These are phyloP conservation scores for Clitarchus hookeri DNA, from an alignment of 2,888 invertebrate species.

Conservation along the genomic window DNA sequence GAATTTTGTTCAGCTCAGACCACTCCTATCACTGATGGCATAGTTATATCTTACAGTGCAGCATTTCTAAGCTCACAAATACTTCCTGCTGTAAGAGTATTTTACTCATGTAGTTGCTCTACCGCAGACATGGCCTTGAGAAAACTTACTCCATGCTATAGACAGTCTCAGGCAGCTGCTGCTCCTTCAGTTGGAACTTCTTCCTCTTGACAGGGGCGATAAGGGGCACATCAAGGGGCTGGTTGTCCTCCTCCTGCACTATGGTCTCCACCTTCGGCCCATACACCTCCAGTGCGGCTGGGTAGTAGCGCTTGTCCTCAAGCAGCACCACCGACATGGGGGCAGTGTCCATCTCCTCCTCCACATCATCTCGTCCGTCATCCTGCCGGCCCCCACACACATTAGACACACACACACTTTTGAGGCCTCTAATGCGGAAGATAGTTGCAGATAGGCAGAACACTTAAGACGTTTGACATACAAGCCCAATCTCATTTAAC, in stretches of 20 bases:
- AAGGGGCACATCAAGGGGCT: conserved; percentile 89
- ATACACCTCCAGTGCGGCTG: conserved; percentile 84
- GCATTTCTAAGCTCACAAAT: too few relatives aligned
- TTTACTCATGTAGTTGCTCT: too few relatives aligned
- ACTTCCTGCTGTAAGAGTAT: too few relatives aligned
- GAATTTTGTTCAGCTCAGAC: too few relatives aligned
- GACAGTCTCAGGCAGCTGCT: conserved; percentile 89
- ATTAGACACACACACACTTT: too few relatives aligned
- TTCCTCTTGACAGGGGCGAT: conserved; percentile 92
- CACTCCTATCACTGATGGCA: too few relatives aligned
- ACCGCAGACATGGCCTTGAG: too few relatives aligned
- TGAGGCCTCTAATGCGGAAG: too few relatives aligned
- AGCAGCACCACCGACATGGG: conserved; percentile 94
- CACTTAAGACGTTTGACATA: too few relatives aligned
- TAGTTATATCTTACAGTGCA: too few relatives aligned
- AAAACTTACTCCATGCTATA: conserved; percentile 88
- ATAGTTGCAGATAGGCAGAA: too few relatives aligned
- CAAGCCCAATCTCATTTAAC: too few relatives aligned
- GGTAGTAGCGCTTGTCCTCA: conserved; percentile 97
- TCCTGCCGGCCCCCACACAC: conserved; percentile 51
- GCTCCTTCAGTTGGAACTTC: conserved; percentile 93
- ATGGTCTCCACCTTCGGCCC: conserved; percentile 98
- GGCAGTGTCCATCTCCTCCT: conserved; percentile 64
- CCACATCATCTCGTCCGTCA: conserved; percentile 74
- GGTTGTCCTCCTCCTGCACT: conserved; percentile 98